Evolutionary conservation across 2,113 vertebrate genomes (phyloP), one percentile per base, ranked within the genome.

Genomic region (Peromyscus leucopus): DNA sequence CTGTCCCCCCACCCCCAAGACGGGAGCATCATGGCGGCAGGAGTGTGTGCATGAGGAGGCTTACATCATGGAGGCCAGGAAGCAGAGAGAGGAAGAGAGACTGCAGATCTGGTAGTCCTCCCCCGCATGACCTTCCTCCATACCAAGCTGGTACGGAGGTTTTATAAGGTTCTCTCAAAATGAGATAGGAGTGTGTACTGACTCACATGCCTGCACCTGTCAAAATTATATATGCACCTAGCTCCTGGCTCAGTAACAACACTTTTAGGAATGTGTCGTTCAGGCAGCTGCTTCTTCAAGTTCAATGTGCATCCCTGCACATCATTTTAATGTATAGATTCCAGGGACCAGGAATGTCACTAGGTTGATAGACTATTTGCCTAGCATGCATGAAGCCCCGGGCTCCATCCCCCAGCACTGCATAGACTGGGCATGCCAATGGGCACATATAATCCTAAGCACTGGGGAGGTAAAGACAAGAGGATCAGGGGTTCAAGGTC

Each of bases 271-370:
- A 67, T 61, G 84, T 48, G 7, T 67, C 83, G 89, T 83, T 71
- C 63, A 89, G 71, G 83, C 26, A 76, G 63, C 28, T 4, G 26
- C 72, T 91, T 75, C 93, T 93, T 74, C 51, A 93, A 88, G 12
- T 33, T 74, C 61, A 91, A 74, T 71, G 55, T 22, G 51, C 31
- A 31, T 11, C 19, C 72, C 48, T 31, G 69, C 24, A 17, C 15
- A 39, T 89, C 15, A 9, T 89, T 59, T 57, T 39, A 39, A 39
- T 31, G 17, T 89, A 22, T 11, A 59, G 67, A 57, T 42, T 22
- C 69, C 51, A 59, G 86, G 46, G 59, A 12, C 33, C 65, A 75
- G 75, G 39, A 71, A 69, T 69, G 10, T 69, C 10, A 13, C 28
- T 48, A 48, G 16, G 63, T 69, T 69, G 63, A 63, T 33, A 67